phyloP scores from a whole-genome alignment of 2,888 invertebrate species.

The Cryptosula pallasiana region DNA sequence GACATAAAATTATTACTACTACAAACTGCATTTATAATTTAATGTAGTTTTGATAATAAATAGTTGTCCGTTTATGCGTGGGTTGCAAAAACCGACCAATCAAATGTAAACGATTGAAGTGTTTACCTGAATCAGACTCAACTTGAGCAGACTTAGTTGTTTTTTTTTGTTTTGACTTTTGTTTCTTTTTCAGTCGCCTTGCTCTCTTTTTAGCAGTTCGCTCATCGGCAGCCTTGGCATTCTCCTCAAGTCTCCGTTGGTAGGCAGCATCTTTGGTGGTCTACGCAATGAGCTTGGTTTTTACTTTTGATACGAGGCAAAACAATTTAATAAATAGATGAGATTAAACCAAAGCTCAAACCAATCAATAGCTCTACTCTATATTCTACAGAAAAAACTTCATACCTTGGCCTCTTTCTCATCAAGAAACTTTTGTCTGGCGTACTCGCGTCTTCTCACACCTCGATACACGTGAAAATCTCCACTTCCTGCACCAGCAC shows the following conservation, averaged over 20 bases:
- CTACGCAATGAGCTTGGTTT: slow-evolving; percentile 54
- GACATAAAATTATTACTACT: too few species aligned
- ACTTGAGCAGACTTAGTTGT: not conserved
- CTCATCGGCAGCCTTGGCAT: slow-evolving; percentile 67
- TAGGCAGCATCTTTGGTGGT: slow-evolving; percentile 66
- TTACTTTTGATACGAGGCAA: not conserved
- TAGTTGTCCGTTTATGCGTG: too few species aligned
- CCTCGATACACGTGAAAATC: slow-evolving; percentile 98
- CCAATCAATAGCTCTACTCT: too few species aligned
- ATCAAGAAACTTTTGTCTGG: slow-evolving; percentile 86
- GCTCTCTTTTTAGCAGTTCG: slow-evolving; percentile 85
- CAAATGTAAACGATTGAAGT: too few species aligned
- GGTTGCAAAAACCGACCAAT: too few species aligned
- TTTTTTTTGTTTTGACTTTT: slow-evolving; percentile 7
- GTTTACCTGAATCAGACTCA: not conserved
- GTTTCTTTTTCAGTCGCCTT: slow-evolving; percentile 60
- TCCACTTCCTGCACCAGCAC: slow-evolving; percentile 97
- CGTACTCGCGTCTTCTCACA: slow-evolving; percentile 88
- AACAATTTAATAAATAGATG: not conserved
- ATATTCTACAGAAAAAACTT: not conserved
- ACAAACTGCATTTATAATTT: too few species aligned
- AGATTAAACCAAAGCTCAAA: too few species aligned
- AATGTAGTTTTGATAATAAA: too few species aligned
- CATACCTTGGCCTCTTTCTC: slow-evolving; percentile 76
- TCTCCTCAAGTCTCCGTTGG: slow-evolving; percentile 71